Evolutionary conservation across 2,888 invertebrate genomes (phyloP).

Genomic region (Psylliodes chrysocephalus): DNA sequence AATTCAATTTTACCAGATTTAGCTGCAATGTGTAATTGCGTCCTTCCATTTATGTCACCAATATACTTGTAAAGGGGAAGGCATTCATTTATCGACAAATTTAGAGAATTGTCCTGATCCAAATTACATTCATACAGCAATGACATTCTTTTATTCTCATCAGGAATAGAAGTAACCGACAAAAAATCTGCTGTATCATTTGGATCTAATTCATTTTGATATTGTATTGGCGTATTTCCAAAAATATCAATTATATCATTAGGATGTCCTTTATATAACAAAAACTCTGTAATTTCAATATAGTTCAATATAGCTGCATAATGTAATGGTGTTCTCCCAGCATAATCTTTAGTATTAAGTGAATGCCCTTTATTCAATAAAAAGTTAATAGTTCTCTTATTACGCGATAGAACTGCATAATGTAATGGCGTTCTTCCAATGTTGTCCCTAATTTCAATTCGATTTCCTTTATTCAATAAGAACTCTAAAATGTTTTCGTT

Average conservation of each 20-base stretch:
- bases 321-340: slow-evolving; percentile 6
- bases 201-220: no score
- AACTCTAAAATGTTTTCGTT: not conserved
- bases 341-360: not conserved
- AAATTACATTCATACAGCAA: no score
- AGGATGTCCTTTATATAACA: not conserved
- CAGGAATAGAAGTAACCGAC: no score
- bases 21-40: not conserved
- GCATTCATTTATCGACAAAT: no score
- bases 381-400: not conserved
- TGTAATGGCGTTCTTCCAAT: slow-evolving; percentile 1
- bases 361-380: slow-evolving; percentile 2
- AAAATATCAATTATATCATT: not conserved
- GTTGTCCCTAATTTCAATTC: not conserved
- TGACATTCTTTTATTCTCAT: not conserved
- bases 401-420: not conserved
- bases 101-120: no score
- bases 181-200: no score
- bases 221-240: slow-evolving; percentile 2
- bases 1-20: not conserved
- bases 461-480: not conserved
- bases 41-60: not conserved
- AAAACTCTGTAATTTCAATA: not conserved
- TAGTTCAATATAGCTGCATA: not conserved
- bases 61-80: not conserved